Percentiles rank a stretch among this genome's conserved stretches.
Conservation (phyloP, 2,797 vertebrate species). For the Tamandua tetradactyla region DNA sequence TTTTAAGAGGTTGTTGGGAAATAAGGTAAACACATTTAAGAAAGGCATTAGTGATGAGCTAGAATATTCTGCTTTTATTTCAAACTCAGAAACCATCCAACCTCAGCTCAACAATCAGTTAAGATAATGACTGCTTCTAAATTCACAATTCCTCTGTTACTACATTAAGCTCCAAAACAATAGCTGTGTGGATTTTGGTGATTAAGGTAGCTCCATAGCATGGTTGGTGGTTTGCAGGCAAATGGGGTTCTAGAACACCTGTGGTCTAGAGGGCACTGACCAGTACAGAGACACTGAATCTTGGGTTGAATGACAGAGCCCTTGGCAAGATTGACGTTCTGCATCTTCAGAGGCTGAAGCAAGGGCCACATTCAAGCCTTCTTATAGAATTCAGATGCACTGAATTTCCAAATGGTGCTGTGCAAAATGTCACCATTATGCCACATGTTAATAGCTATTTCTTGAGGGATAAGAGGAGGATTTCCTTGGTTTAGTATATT, state of each 20-base stretch:
- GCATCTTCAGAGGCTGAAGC: neutral
- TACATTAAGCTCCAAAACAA: neutral
- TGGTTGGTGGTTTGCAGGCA: neutral
- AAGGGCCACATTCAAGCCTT: neutral
- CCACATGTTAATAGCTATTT: neutral
- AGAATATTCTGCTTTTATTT: slow-evolving; percentile 32
- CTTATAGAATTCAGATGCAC: neutral
- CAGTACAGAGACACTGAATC: neutral
- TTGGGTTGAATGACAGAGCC: neutral
- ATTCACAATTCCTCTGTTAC: neutral
- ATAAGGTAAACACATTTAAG: neutral
- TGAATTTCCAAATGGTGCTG: neutral
- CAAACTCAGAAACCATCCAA: neutral
- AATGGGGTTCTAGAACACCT: neutral
- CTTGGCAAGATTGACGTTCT: neutral
- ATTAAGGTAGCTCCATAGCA: neutral
- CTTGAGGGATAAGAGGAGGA: neutral
- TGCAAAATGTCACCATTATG: neutral
- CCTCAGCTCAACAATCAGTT: neutral
- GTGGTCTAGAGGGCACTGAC: too few relatives aligned
- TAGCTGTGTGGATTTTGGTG: neutral
- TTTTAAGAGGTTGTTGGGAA: neutral
- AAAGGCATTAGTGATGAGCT: neutral
- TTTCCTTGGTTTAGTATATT: neutral
- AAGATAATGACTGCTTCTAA: neutral